Base-by-base conservation (phyloP, 1,140 invertebrate genomes). In the Trinorchestia longiramus region DNA sequence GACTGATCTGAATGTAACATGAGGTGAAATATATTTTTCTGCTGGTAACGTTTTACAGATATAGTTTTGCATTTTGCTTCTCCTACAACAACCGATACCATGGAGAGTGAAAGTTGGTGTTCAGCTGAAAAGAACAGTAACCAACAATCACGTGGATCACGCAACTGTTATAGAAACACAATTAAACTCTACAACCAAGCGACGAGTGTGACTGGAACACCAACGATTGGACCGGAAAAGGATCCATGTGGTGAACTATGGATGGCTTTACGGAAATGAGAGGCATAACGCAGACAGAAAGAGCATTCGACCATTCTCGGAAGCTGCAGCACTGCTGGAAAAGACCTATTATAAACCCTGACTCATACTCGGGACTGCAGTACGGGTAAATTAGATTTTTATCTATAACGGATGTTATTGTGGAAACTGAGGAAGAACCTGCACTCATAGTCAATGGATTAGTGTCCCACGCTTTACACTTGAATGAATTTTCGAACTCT, bases 221-320 rank as follows among this genome's bases (percentile, higher is more conserved):
- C 62, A 11, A 77, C 62, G 62, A 77, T 3, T 36, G 62, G 62
- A 77, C 62, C 62, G 62, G 62, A 77, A 77, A 77, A 77, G 28
- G 62, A 77, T 19, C 28, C 62, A 77, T 77, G 62, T 77, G 62
- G 62, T 28, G 62, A 23, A 36, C 62, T 77, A 77, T 36, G 62
- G 62, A 77, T 77, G 62, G 62, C 62, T 91, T 91, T 91, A 91
- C 88, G 88, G 88, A 91, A 91, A 91, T 28, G 88, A 28, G 88
- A 42, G 88, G 62, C 62, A 77, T 77, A 77, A 77, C 62, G 28
- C 41, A 91, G 19, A 36, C 41, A 91, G 88, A 91, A 44, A 91
- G 43, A 91, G 88, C 41, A 44, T 43, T 43, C 88, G 88, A 42
- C 88, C 88, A 42, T 91, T 91, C 88, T 42, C 0, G 88, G 88